Evolutionary conservation across 2,888 invertebrate genomes (phyloP), one percentile per base, ranked within the genome.

Genomic region (Tryphoninae sp.): DNA sequence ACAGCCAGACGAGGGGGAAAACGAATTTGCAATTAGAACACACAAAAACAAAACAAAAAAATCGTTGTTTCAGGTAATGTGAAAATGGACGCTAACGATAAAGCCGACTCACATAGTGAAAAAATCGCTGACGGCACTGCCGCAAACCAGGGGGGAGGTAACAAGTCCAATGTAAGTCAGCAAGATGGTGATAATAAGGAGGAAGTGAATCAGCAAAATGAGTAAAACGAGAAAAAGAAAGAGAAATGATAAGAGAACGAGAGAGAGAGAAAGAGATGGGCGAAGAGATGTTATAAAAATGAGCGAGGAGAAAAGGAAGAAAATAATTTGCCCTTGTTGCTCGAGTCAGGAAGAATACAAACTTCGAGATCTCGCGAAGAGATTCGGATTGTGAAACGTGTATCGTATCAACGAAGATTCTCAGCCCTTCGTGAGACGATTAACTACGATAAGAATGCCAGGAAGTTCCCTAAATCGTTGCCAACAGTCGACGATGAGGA

Each of bases 151-250:
- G 85, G 89, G 72, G 89, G 88, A 69, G 86, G 85, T 72, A 87
- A 88, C 68, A 92, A 92, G 84, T 83, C 89, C 58, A 90, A 87
- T 83, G 90, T 89, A 69, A 90, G 88, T 84, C 91, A 90, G 78
- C 89, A 91, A 83, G 91, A 91, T 75, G 86, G 82, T 82, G 91
- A 92, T 82, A 88, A 86, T 84, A 92, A 92, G 86, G 91, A 92
- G 85, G 92, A 92, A 89, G 91, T 92, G 84, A 91, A 89, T 84
- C 91, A 90, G 81, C 92, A 91, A 87, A 92, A 91, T 80, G 91
- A 91, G 86, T 91, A 90, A 89, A 78, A 40, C 16, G 73, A 71
- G 76, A 78, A 45, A 49, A 22, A 23, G 11, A 23, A 62, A 16
- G 22, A 13, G 8, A 71, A 53, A 74, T 40, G 62, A 71, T 40